phyloP scores from a whole-genome alignment of 1,140 invertebrate species.

The Nylanderia fulva region DNA sequence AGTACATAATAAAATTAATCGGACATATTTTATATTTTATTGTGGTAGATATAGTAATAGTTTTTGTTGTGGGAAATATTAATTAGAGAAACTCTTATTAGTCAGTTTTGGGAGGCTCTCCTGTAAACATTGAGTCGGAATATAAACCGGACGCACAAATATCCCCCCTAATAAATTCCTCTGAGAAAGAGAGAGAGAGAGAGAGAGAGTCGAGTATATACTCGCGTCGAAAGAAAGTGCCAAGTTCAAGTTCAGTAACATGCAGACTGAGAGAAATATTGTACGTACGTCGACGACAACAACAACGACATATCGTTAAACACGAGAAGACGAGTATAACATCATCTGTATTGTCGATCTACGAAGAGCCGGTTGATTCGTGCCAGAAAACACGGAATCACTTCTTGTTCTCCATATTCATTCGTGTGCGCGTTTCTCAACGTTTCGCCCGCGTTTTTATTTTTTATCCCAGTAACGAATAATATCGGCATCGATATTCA shows the following conservation, averaged over 20 bases:
- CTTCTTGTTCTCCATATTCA: neutral
- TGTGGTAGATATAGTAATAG: too few relatives aligned
- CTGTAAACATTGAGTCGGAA: slow-evolving; percentile 62
- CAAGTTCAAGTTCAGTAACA: slow-evolving; percentile 68
- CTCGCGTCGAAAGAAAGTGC: slow-evolving; percentile 66
- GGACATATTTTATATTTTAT: too few relatives aligned
- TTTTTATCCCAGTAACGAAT: neutral
- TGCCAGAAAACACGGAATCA: neutral
- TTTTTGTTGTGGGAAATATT: too few relatives aligned
- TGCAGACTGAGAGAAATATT: slow-evolving; percentile 52
- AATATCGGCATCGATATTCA: slow-evolving; percentile 7
- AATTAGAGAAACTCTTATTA: too few relatives aligned
- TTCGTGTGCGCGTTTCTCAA: neutral
- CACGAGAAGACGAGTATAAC: neutral
- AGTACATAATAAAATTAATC: too few relatives aligned
- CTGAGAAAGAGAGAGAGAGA: too few relatives aligned
- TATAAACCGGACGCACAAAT: slow-evolving; percentile 55
- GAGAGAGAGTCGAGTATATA: neutral
- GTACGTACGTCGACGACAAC: neutral
- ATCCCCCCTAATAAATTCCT: slow-evolving; percentile 51
- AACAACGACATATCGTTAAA: neutral
- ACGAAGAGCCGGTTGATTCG: neutral
- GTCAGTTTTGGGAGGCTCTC: slow-evolving; percentile 80
- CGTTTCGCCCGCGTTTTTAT: neutral
- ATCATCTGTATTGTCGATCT: neutral